phyloP scores from a whole-genome alignment of 2,888 invertebrate species.

The Callinectes sapidus region DNA sequence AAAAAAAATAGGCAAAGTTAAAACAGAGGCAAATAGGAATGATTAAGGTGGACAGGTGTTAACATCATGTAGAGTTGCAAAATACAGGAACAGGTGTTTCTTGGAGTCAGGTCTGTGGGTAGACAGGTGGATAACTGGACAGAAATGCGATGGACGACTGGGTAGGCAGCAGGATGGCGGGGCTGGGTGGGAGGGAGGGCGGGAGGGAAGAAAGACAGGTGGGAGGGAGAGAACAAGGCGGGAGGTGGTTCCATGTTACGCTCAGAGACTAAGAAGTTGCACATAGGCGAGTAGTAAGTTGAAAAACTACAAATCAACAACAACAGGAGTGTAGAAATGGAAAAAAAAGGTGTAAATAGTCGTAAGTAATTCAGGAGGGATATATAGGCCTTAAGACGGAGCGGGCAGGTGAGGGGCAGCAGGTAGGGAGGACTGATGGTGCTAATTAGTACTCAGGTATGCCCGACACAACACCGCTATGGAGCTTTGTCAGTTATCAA shows the following conservation, averaged over 20 bases:
- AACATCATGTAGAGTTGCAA: neutral
- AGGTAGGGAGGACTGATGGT: conserved; percentile 34
- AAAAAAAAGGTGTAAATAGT: neutral
- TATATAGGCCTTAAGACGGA: neutral
- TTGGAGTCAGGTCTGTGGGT: conserved; percentile 5
- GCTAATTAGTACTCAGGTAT: conserved; percentile 29
- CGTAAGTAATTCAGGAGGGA: neutral
- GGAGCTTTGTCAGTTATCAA: conserved; percentile 37
- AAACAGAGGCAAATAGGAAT: neutral
- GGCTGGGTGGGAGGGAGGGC: conserved; percentile 13
- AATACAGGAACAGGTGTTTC: neutral
- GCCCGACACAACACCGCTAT: conserved; percentile 37
- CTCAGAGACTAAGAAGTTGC: conserved; percentile 29
- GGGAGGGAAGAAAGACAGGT: neutral
- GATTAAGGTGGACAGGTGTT: neutral
- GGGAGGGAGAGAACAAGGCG: neutral
- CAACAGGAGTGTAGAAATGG: neutral
- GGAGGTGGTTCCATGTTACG: conserved; percentile 21
- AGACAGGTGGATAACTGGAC: conserved; percentile 34
- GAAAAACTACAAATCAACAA: neutral
- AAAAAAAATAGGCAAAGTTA: neutral
- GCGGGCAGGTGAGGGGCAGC: neutral
- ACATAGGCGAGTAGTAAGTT: neutral
- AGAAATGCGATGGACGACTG: neutral
- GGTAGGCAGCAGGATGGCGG: neutral